Evolutionary conservation across 2,888 invertebrate species (phyloP), one percentile per base, ranked within the genome.

Genomic region (Euzophera pinguis): DNA sequence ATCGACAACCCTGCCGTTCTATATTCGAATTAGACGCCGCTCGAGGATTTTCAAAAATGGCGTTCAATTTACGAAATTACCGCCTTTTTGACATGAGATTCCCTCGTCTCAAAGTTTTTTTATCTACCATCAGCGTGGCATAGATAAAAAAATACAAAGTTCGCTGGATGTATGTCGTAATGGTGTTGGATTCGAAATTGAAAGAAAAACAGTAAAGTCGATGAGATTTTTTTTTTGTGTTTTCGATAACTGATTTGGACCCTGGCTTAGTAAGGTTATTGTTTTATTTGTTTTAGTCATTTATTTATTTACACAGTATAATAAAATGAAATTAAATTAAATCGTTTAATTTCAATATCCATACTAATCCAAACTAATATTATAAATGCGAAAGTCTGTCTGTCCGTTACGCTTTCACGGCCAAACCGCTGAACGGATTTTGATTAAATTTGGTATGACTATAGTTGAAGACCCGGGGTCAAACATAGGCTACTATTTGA

Each of bases 11-110:
- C 45, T 45, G 13, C 14, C 45, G 32, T 45, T 45, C 45, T 45
- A 27, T 43, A 43, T 43, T 45, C 45, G 45, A 45, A 45, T 45
- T 45, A 45, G 32, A 13, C 43, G 27, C 5, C 43, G 32, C n/a
- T 14, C 14, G 32, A 13, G 16, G 45, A 48, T 50, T 50, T 35
- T 50, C 41, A 50, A 50, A 45, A 49, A 50, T 41, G 14, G 32
- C 32, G 14, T 50, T 50, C 50, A 41, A 50, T 50, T 50, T 41
- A 41, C 41, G 10, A 50, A 50, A 50, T 50, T 50, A 34, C 35
- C 17, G 16, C 17, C 41, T 41, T 39, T 49, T 49, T 50, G 47
- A 48, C 35, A 48, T 48, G 17, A 48, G 35, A 48, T 37, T 37
- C 37, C 22, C 47, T 17, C 45, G 14, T 45, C 14, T 10, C 35